Evolutionary conservation across 2,113 vertebrate genomes (phyloP).

Genomic region (Perognathus longimembris): DNA sequence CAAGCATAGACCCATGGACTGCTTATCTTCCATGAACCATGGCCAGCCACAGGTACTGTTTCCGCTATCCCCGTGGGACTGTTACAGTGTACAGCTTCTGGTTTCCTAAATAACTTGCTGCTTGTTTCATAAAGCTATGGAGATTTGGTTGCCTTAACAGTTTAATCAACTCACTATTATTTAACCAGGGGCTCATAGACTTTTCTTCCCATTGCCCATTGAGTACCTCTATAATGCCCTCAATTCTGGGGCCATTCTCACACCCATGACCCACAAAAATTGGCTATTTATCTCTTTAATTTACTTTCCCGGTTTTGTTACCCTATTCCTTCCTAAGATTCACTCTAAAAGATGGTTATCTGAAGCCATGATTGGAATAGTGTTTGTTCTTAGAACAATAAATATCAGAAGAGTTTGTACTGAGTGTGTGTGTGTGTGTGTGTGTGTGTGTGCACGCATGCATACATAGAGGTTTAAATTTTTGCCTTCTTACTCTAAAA

Average conservation of each 20-base stretch:
- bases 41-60: neutral
- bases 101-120: neutral
- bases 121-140: neutral
- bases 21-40: neutral
- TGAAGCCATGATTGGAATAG: neutral
- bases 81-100: neutral
- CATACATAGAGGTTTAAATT: neutral
- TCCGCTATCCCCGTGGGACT: neutral
- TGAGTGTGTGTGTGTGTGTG: neutral
- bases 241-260: neutral
- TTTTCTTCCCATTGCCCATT: rapidly evolving
- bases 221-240: neutral
- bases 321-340: neutral
- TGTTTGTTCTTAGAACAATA: neutral
- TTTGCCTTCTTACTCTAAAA: neutral
- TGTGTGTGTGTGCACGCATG: too few relatives aligned
- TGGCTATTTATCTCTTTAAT: neutral
- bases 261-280: neutral
- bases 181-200: neutral
- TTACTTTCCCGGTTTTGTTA: neutral
- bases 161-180: neutral
- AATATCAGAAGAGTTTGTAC: neutral
- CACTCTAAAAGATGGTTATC: neutral
- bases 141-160: neutral
- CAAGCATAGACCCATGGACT: neutral